Evolutionary conservation across 2,888 invertebrate species (phyloP).

Genomic region (Sinodicranocentrus sp.): DNA sequence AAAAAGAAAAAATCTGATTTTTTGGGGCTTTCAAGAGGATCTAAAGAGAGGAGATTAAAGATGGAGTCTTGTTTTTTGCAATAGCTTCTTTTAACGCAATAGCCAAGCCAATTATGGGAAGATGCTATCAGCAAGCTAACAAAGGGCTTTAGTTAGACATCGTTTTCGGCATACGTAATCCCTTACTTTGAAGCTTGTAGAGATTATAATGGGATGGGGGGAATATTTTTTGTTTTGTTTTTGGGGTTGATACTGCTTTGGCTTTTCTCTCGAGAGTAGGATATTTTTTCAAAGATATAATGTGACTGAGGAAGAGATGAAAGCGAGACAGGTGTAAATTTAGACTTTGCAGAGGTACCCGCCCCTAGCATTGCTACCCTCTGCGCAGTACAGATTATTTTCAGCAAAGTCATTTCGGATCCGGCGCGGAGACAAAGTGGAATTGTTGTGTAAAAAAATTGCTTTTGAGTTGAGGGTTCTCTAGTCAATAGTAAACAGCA

Average conservation of each 20-base stretch:
- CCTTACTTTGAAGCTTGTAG: too few species aligned
- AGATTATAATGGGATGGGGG: too few species aligned
- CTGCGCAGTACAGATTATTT: too few species aligned
- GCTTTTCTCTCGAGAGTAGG: too few species aligned
- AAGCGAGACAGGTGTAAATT: conserved; percentile 36
- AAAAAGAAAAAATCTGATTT: too few species aligned
- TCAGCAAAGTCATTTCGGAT: too few species aligned
- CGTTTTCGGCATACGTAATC: not conserved
- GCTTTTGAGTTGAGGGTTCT: too few species aligned
- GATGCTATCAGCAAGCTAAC: conserved; percentile 2
- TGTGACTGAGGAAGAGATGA: not conserved
- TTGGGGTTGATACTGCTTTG: not conserved
- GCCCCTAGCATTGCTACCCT: too few species aligned
- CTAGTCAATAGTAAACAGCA: too few species aligned
- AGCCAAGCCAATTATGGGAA: conserved; percentile 8
- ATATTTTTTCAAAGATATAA: not conserved
- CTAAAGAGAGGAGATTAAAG: not conserved
- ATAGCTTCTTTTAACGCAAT: not conserved
- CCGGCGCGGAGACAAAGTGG: too few species aligned
- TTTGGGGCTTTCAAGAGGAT: not conserved
- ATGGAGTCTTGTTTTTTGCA: conserved; percentile 15
- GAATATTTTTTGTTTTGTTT: not conserved
- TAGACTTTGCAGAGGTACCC: too few species aligned
- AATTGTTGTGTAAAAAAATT: too few species aligned
- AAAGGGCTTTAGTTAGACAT: not conserved